These are phyloP conservation scores for Onthophagus taurus DNA, from an alignment of 1,140 invertebrate species.

Conservation along the genomic window DNA sequence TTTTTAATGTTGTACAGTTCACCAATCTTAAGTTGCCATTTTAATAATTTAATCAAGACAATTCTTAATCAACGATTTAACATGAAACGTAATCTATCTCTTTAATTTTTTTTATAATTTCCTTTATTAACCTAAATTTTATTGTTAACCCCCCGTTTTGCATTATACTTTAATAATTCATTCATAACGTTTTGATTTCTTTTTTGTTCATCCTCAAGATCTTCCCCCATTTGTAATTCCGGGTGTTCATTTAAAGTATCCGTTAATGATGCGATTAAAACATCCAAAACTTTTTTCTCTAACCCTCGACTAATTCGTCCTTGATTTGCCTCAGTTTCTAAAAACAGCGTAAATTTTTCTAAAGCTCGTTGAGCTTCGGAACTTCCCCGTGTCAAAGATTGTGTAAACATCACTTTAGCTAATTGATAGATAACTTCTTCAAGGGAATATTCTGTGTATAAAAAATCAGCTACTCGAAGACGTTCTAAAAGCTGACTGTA, in stretches of 20 bases:
- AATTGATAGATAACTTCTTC: constrained; percentile 68
- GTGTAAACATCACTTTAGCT: constrained; percentile 65
- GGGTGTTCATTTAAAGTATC: constrained; percentile 60
- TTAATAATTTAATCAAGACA: too few species aligned
- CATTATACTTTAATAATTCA: too few species aligned
- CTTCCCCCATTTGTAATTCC: too few species aligned
- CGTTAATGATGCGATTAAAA: constrained; percentile 58
- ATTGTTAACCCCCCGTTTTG: too few species aligned
- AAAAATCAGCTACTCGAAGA: constrained; percentile 52
- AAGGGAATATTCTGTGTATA: constrained; percentile 61
- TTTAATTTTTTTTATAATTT: too few species aligned
- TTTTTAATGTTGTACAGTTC: too few species aligned
- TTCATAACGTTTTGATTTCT: too few species aligned
- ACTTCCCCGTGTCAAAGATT: constrained; percentile 53
- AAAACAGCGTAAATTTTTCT: constrained; percentile 57
- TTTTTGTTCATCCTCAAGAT: too few species aligned
- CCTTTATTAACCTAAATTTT: too few species aligned
- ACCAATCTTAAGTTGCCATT: too few species aligned
- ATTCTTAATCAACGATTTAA: too few species aligned
- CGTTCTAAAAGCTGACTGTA: constrained; percentile 50
- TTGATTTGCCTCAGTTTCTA: constrained; percentile 58
- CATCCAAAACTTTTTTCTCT: constrained; percentile 64
- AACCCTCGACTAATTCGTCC: constrained; percentile 57
- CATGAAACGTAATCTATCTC: too few species aligned
- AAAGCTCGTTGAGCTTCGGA: constrained; percentile 55